Evolutionary conservation across 2,797 vertebrate species (phyloP).

Genomic region (Synaphobranchus kaupii): DNA sequence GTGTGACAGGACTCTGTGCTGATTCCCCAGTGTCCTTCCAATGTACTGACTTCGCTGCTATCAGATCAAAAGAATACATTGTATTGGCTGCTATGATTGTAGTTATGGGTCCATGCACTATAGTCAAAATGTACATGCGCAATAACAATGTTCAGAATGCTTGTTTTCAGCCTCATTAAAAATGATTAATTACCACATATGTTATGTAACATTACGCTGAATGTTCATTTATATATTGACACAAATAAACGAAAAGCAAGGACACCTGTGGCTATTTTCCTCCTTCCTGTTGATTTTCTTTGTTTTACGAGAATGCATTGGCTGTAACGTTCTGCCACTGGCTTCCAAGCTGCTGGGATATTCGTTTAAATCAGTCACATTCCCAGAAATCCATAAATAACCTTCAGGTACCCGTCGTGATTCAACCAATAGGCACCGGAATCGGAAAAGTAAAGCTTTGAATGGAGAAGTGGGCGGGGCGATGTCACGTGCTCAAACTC

Average conservation of each 20-base stretch:
- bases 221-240: not conserved
- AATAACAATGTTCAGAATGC: not conserved
- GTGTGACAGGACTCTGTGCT: not conserved
- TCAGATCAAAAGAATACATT: not conserved
- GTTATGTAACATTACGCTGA: not conserved
- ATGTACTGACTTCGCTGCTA: not conserved
- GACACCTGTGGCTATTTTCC: not conserved
- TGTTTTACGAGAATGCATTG: not conserved
- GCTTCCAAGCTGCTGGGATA: not conserved
- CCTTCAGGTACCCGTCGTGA: not conserved
- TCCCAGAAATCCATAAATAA: slow-evolving; percentile 16
- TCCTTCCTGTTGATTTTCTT: not conserved
- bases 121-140: not conserved
- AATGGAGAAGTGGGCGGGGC: not conserved
- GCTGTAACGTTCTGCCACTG: not conserved
- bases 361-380: not conserved
- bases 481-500: slow-evolving; percentile 75
- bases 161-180: not conserved
- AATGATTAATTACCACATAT: not conserved
- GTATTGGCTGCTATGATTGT: not conserved
- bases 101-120: not conserved
- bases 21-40: not conserved
- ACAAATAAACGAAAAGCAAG: not conserved
- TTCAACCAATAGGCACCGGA: not conserved
- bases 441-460: not conserved